Percentiles rank a stretch among this genome's conserved stretches.
These are phyloP conservation scores for Girardia tigrina DNA, from an alignment of 2,888 invertebrate species.

Conservation along the genomic window DNA sequence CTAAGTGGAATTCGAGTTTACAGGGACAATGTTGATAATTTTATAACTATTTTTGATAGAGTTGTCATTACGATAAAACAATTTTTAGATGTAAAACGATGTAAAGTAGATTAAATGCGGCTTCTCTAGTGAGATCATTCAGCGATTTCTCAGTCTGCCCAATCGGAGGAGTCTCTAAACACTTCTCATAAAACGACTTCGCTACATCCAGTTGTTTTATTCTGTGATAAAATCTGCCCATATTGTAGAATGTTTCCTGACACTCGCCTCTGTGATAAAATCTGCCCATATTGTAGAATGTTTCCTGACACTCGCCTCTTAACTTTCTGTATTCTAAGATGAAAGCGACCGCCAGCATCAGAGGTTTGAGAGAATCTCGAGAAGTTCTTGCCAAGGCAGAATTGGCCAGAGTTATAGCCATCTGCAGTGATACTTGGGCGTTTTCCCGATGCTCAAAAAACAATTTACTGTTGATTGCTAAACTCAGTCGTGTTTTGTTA, in stretches of 20 bases:
- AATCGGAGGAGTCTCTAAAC: not conserved
- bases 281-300: conserved; percentile 70
- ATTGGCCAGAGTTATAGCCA: not conserved
- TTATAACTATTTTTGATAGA: too few relatives aligned
- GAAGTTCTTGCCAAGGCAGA: not conserved
- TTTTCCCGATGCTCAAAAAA: not conserved
- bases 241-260: conserved; percentile 73
- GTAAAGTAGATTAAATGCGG: not conserved
- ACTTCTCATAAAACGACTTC: not conserved
- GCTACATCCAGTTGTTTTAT: too few relatives aligned
- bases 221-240: conserved; percentile 69
- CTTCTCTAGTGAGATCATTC: not conserved
- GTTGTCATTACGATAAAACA: too few relatives aligned
- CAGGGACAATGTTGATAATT: too few relatives aligned
- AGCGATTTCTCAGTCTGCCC: conserved; percentile 3
- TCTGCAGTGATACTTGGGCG: not conserved
- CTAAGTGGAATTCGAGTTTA: too few relatives aligned
- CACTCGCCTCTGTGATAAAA: conserved; percentile 61
- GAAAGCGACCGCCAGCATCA: conserved; percentile 47
- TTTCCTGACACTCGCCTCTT: conserved; percentile 65
- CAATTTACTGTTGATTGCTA: not conserved
- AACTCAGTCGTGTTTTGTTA: too few relatives aligned
- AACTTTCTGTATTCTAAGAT: conserved; percentile 59
- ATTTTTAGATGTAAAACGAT: too few relatives aligned
- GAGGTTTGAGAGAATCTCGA: not conserved